Base-by-base conservation (phyloP, 2,888 invertebrate genomes). In the Choreutis nemorana region DNA sequence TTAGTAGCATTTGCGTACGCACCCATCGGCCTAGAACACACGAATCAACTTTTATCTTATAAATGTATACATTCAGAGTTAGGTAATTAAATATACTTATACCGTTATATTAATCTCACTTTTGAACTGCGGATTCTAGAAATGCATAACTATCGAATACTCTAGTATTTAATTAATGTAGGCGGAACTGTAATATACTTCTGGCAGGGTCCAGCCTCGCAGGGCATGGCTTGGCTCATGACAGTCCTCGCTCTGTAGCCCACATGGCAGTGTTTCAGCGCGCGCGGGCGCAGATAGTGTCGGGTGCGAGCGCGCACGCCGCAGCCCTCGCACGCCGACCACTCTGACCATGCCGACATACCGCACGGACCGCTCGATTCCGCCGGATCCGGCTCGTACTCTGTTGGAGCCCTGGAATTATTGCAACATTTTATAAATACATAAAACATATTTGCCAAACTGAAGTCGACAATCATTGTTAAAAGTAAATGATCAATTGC, bases 301-400 rank as follows among this genome's bases (percentile, higher is more conserved):
- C 93, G 73, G 6, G 85, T 83, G 31, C 91, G 82, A 0, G 86
- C 86, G 36, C 88, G 85, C n/a, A 83, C 81, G 0, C 91, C 84
- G 18, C 84, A 86, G 3, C 88, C 88, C 35, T 57, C 64, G 57
- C 93, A 93, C 14, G 86, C 81, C 0, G 90, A 88, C 91, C 91
- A 93, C 18, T 81, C 81, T 1, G 86, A 83, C 91, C 92, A 94
- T 10, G 81, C 72, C 0, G 89, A 85, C 30, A 91, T 70, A 0
- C 86, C 87, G 50, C 91, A 91, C 36, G 56, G 78, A n/a, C 67
- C 64, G 8, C 53, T 40, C 7, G 55, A 38, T 39, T 39, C 70
- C 13, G 60, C 81, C 23, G 66, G 77, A 3, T 78, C 77, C n/a
- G 66, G 67, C 48, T 81, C 79, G 48, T 61, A 77, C 36, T 64